phyloP scores from a whole-genome alignment of 2,888 invertebrate genomes.

The Volucella zonaria region DNA sequence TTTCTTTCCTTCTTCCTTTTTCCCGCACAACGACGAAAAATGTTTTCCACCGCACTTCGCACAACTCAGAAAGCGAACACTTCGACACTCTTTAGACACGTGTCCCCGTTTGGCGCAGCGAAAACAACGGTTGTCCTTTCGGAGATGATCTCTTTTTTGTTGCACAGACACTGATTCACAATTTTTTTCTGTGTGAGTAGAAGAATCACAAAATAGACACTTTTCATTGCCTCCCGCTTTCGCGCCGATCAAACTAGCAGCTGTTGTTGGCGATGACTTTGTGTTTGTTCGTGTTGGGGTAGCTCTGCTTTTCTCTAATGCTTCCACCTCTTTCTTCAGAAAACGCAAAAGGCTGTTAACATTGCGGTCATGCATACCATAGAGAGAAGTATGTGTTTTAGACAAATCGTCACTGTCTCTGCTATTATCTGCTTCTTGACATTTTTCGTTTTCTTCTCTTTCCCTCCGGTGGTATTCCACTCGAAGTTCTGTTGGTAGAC shows the following conservation, averaged over 20 bases:
- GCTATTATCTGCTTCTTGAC: not conserved
- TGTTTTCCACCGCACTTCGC: constrained; percentile 23
- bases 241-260: constrained; percentile 19
- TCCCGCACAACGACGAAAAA: constrained; percentile 19
- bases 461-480: constrained; percentile 20
- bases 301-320: constrained; percentile 11
- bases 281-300: not conserved
- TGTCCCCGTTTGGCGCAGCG: constrained; percentile 33
- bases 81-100: constrained; percentile 24
- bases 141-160: constrained; percentile 26
- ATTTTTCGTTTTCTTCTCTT: not conserved
- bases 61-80: constrained; percentile 16
- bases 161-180: constrained; percentile 32
- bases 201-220: constrained; percentile 31
- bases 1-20: constrained; percentile 7
- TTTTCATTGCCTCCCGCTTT: not conserved
- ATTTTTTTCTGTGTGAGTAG: constrained; percentile 9
- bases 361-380: constrained; percentile 13
- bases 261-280: constrained; percentile 10
- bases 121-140: constrained; percentile 33
- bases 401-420: constrained; percentile 1
- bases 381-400: constrained; percentile 25
- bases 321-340: constrained; percentile 28
- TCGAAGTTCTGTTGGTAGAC: constrained; percentile 18
- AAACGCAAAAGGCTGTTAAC: constrained; percentile 28